These are phyloP conservation scores for Chelonoidis abingdonii DNA, from an alignment of 2,113 vertebrate species.

Conservation along the genomic window DNA sequence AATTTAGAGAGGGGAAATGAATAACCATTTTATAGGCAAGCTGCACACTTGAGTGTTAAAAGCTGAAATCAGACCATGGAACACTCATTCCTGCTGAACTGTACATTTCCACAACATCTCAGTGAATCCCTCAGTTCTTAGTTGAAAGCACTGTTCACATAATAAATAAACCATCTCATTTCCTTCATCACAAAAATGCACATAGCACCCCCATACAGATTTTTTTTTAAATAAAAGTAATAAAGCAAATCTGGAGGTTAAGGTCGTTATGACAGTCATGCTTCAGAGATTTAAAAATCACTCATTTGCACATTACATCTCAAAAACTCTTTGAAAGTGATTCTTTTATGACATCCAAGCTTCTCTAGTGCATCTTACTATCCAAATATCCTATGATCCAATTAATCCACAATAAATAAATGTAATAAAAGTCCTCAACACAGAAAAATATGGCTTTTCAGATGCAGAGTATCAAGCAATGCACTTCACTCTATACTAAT, in stretches of 20 bases:
- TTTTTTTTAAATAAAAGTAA: constrained; percentile 76
- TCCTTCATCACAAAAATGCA: constrained; percentile 65
- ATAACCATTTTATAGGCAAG: constrained; percentile 51
- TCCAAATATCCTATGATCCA: neutral
- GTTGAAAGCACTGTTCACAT: constrained; percentile 69
- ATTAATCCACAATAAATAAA: constrained; percentile 28
- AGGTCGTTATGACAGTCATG: constrained; percentile 65
- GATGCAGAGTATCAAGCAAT: neutral
- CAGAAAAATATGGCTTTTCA: constrained; percentile 2
- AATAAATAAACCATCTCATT: constrained; percentile 69
- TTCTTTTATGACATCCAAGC: constrained; percentile 29
- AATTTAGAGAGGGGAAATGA: constrained; percentile 2
- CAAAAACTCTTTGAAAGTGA: constrained; percentile 43
- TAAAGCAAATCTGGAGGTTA: constrained; percentile 67
- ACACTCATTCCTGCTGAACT: constrained; percentile 45
- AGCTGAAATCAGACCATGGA: constrained; percentile 62
- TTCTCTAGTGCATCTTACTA: constrained; percentile 17
- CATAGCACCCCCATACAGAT: constrained; percentile 43
- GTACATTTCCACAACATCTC: constrained; percentile 44
- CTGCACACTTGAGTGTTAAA: constrained; percentile 60
- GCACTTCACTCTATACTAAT: neutral
- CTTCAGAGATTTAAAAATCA: constrained; percentile 62
- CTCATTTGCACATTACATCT: constrained; percentile 54
- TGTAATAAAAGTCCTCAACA: constrained; percentile 47
- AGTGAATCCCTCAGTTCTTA: constrained; percentile 45